These are phyloP conservation scores for Pelobates cultripes DNA, from an alignment of 2,797 vertebrate genomes.

Conservation along the genomic window DNA sequence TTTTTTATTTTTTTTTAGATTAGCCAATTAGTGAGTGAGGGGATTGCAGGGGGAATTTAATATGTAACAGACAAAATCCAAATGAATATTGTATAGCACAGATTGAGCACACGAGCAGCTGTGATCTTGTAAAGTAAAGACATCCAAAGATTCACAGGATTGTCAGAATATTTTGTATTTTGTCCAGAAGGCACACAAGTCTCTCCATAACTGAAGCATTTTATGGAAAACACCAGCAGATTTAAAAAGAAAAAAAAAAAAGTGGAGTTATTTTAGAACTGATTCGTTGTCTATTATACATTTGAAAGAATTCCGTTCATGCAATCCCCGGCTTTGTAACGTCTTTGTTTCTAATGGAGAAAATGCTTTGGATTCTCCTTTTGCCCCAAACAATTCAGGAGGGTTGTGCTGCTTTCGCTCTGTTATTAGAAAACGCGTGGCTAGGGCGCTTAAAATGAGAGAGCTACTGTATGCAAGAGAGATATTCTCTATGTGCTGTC, in stretches of 20 bases:
- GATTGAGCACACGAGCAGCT: conserved; percentile 31
- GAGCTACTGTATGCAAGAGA: conserved; percentile 82
- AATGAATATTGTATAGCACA: conserved; percentile 40
- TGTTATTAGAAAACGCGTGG: conserved; percentile 76
- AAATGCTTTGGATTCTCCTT: conserved; percentile 12
- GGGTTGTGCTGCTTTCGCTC: conserved; percentile 69
- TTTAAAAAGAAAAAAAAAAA: conserved; percentile 52
- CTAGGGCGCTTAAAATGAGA: conserved; percentile 75
- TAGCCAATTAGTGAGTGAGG: not conserved
- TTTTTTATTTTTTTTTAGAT: not conserved
- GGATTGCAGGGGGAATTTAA: conserved; percentile 1
- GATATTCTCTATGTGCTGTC: conserved; percentile 86
- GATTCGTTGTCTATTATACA: not conserved
- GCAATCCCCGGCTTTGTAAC: not conserved
- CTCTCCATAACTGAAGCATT: conserved; percentile 36
- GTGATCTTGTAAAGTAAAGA: conserved; percentile 25
- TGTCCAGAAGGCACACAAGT: conserved; percentile 42
- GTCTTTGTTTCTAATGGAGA: not conserved
- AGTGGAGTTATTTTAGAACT: conserved; percentile 32
- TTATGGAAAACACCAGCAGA: conserved; percentile 37
- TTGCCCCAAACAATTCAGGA: conserved; percentile 53
- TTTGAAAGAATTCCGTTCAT: not conserved
- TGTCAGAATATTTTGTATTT: conserved; percentile 46
- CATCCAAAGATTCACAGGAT: conserved; percentile 41
- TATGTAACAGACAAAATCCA: conserved; percentile 26